Base-by-base conservation (phyloP, 2,888 invertebrate genomes). In the Apotomis betuletana region DNA sequence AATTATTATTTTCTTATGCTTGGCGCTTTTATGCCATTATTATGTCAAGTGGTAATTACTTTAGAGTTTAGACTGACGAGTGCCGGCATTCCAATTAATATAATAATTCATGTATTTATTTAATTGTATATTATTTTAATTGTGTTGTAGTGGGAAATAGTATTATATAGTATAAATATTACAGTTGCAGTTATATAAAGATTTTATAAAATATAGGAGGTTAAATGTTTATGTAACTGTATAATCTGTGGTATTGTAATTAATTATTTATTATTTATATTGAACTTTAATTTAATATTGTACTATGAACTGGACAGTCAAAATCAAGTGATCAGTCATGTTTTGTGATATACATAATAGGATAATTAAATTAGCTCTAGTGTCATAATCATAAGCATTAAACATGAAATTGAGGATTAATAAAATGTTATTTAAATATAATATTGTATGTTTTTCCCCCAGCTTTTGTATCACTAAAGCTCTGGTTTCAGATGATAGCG, bases 341-440 rank as follows among this genome's bases (percentile, higher is more conserved):
- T 87, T 88, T 90, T 90, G 90, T 90, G 90, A 90, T 90, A 90
- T 88, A 83, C 63, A 41, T 71, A 27, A 85, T 90, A 89, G 88
- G 78, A 84, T 83, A 83, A 81, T 83, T 81, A 74, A 80, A 81
- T 75, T 76, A 80, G 74, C 71, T 76, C 74, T 78, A 69, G 76
- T 71, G 62, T 27, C 27, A 27, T 77, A 63, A 63, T 72, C 60
- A 65, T 74, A 73, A 75, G 73, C 71, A 68, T 75, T 74, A 68
- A 73, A 74, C 70, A 65, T 74, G 41, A 64, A 73, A 58, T 55
- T 70, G 73, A 88, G 86, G 82, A 88, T 85, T 79, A 90, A 86
- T 90, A 88, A 90, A 90, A 85, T 82, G 89, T 88, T 89, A 87
- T 83, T 84, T 85, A 80, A 82, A 83, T 80, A 69, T 67, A 15